A percentile compares a stretch with the other conserved stretches of the same genome.
Conservation (phyloP, 2,113 vertebrate genomes). For the Peromyscus californicus region DNA sequence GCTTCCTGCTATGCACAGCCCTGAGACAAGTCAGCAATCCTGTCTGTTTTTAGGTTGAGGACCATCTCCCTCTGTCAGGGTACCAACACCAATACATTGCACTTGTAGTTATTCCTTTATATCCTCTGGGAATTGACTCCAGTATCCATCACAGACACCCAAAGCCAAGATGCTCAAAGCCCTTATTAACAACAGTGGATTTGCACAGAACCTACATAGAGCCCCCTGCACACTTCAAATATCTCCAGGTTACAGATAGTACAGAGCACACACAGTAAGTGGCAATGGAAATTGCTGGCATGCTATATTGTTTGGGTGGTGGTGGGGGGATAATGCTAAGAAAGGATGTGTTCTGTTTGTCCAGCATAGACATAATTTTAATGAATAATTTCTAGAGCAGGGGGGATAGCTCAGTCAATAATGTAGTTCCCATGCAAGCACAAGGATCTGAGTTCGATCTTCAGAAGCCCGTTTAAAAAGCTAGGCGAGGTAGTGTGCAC, state of each 20-base stretch:
- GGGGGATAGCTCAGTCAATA: neutral
- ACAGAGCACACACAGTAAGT: neutral
- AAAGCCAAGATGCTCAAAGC: neutral
- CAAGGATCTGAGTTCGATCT: neutral
- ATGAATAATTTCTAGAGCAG: neutral
- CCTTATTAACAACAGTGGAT: neutral
- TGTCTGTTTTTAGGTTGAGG: neutral
- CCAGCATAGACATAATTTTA: neutral
- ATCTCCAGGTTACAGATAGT: neutral
- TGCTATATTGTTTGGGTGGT: neutral
- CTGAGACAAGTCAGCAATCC: neutral
- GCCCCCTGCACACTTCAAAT: neutral
- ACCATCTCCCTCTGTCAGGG: neutral
- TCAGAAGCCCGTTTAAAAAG: neutral
- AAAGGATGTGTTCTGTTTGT: neutral
- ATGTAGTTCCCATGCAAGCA: neutral
- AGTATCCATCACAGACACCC: neutral
- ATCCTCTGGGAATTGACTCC: neutral
- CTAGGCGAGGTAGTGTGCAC: too few species aligned
- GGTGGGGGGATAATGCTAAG: neutral
- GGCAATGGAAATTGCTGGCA: neutral
- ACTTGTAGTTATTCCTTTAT: neutral
- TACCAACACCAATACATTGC: neutral
- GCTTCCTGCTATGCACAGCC: neutral
- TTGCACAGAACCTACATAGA: neutral